Evolutionary conservation across 1,140 invertebrate genomes (phyloP).

Genomic region (Bombyx mandarina): DNA sequence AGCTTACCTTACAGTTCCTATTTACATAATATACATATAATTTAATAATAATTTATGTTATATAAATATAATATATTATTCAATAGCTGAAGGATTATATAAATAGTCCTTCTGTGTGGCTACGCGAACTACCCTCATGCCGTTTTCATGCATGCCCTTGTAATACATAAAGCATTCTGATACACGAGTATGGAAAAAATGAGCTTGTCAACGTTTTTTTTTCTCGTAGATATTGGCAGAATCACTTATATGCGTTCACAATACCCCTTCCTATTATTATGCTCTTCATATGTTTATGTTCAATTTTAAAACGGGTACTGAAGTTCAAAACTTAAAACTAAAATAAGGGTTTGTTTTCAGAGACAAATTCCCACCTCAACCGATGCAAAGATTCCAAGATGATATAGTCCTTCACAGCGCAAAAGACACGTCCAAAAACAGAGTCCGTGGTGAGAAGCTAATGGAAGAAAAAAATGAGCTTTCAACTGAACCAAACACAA

Average conservation of each 20-base stretch:
- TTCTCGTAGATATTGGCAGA: not conserved
- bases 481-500: not conserved
- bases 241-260: not conserved
- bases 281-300: not conserved
- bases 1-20: too few relatives aligned
- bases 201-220: not conserved
- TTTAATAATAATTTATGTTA: too few relatives aligned
- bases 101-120: too few relatives aligned
- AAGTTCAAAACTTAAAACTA: not conserved
- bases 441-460: not conserved
- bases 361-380: conserved; percentile 2
- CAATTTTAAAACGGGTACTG: too few relatives aligned
- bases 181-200: not conserved
- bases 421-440: not conserved
- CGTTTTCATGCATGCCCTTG: too few relatives aligned
- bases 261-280: not conserved
- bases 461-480: not conserved
- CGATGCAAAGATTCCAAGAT: not conserved
- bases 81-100: too few relatives aligned
- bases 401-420: not conserved
- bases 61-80: too few relatives aligned
- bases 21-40: too few relatives aligned
- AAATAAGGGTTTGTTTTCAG: not conserved
- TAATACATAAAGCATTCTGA: conserved; percentile 1
- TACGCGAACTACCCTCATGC: too few relatives aligned